A percentile compares a stretch with the other conserved stretches of the same genome.
Conservation (phyloP, 2,888 invertebrate species). For the Ecdyonurus torrentis region DNA sequence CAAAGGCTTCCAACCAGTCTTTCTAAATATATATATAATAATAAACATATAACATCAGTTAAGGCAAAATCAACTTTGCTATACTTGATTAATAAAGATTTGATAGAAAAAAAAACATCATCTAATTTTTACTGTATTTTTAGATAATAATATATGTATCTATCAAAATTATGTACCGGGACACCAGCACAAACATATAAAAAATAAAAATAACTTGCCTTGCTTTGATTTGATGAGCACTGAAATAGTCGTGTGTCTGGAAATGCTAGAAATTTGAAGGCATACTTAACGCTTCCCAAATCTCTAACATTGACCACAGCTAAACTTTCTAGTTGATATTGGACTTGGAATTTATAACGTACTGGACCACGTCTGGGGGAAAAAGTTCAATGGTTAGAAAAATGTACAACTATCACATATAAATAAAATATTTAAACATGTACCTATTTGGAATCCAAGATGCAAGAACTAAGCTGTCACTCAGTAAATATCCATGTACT, state of each 20-base stretch:
- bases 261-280: slow-evolving; percentile 86
- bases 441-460: slow-evolving; percentile 53
- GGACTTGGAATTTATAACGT: slow-evolving; percentile 65
- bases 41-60: too few relatives aligned
- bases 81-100: too few relatives aligned
- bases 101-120: too few relatives aligned
- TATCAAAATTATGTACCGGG: too few relatives aligned
- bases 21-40: too few relatives aligned
- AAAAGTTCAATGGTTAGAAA: slow-evolving; percentile 14
- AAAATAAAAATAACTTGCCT: too few relatives aligned
- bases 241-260: slow-evolving; percentile 87
- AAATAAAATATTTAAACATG: neutral
- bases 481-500: slow-evolving; percentile 83
- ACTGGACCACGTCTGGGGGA: slow-evolving; percentile 47
- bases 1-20: slow-evolving; percentile 88
- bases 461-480: slow-evolving; percentile 80
- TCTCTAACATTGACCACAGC: slow-evolving; percentile 90
- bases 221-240: slow-evolving; percentile 59
- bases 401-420: neutral
- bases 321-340: slow-evolving; percentile 72
- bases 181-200: too few relatives aligned
- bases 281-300: slow-evolving; percentile 74
- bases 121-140: too few relatives aligned
- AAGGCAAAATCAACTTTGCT: too few relatives aligned
- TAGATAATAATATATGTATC: too few relatives aligned